Evolutionary conservation across 2,113 vertebrate species (phyloP).

Genomic region (Ia io): DNA sequence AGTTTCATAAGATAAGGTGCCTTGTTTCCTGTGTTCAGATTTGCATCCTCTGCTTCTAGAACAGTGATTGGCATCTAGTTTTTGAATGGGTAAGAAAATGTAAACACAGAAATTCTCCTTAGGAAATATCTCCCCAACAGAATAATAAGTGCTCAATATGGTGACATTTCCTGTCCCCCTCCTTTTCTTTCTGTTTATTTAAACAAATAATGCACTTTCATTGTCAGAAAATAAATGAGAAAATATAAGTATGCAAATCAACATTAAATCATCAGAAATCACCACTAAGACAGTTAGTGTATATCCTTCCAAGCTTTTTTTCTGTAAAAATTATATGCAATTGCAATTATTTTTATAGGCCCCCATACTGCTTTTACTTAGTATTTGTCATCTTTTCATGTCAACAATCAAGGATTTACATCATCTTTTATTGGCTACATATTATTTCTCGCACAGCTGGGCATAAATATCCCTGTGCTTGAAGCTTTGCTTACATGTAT

Average conservation of each 20-base stretch:
- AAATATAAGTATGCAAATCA: background rate
- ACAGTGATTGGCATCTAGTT: background rate
- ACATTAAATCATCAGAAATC: conserved; percentile 1
- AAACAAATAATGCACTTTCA: background rate
- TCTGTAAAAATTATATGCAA: background rate
- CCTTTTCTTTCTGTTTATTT: background rate
- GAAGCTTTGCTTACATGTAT: background rate
- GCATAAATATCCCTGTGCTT: background rate
- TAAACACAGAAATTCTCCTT: background rate
- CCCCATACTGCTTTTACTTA: background rate
- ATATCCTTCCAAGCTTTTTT: background rate
- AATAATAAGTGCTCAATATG: background rate
- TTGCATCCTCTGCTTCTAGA: background rate
- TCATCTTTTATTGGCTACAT: conserved; percentile 24
- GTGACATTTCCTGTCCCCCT: background rate
- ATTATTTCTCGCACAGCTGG: conserved; percentile 8
- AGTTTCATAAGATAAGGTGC: background rate
- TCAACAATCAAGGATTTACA: background rate
- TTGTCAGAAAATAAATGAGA: background rate
- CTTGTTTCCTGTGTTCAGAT: background rate
- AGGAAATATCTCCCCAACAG: background rate
- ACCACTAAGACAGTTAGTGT: background rate
- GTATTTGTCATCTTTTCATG: background rate
- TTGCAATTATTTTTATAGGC: conserved; percentile 29
- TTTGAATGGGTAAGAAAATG: conserved; percentile 10